Evolutionary conservation across 2,888 invertebrate genomes (phyloP), one percentile per base, ranked within the genome.

Genomic region (Clostera curtula): DNA sequence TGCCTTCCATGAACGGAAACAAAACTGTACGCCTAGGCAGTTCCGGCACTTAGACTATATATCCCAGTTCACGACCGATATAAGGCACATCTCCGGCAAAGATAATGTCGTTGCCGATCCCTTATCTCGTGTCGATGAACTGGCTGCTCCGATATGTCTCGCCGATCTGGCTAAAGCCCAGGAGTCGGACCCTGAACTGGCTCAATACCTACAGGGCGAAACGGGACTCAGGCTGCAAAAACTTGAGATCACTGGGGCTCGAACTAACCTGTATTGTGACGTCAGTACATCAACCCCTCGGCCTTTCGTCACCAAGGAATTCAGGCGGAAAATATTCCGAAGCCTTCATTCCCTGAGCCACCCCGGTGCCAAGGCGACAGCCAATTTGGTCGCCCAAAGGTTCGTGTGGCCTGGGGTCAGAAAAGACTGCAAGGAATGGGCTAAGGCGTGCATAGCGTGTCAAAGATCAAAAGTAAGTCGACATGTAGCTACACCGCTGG

Each of bases 1-100:
- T n/a, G n/a, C n/a, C n/a, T n/a, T n/a, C n/a, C n/a, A n/a, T n/a
- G 68, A 0, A 67, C 74, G 25, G 17, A 32, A 2, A 40, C 56
- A 23, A 54, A 49, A 43, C 5, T 48, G 49, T 14, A 44, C 53
- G 5, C 52, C 48, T 2, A 19, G 49, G 1, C 50, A 49, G 19
- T 43, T 25, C 14, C 19, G 43, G 4, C 29, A 49, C 25, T 25
- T 49, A 1, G 49, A 48, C 14, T 44, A 19, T 12, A 41, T 48
- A 3, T 20, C 37, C 0, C 43, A 49, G 18, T 49, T 49, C 11
- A 44, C 44, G 1, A 44, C 40, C 0, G 46, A 48, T 14, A 38
- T 48, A 1, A 14, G 26, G 7, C 28, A 36, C 17, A 31, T 50
- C 5, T 13, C 40, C 0, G 43, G 49, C 2, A 35, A 31, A 10